Percentiles rank a stretch among this genome's conserved stretches.
Evolutionary conservation across 2,113 vertebrate genomes (phyloP).

Genomic region (Nicator chloris): DNA sequence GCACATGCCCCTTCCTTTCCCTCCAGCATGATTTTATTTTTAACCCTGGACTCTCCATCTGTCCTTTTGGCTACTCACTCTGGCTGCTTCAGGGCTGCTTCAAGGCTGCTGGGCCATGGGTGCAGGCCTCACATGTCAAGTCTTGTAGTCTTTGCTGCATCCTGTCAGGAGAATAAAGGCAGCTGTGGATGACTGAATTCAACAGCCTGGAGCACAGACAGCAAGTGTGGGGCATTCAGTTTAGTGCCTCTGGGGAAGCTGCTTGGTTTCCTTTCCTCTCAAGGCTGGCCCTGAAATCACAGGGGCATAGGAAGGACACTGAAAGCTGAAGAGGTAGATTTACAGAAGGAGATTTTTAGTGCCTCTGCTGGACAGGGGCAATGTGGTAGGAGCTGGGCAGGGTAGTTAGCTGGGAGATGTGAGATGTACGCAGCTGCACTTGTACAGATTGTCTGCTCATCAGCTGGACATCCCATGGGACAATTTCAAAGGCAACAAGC

Average conservation of each 20-base stretch:
- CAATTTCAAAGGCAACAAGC: background rate
- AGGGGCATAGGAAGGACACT: background rate
- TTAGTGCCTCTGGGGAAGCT: constrained; percentile 15
- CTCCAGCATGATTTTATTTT: constrained; percentile 47
- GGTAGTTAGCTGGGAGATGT: background rate
- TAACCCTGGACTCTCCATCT: constrained; percentile 45
- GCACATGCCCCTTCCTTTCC: constrained; percentile 24
- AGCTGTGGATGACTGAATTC: background rate
- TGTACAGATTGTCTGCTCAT: background rate
- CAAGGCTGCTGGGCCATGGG: constrained; percentile 21
- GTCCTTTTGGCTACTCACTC: constrained; percentile 56
- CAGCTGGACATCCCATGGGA: background rate
- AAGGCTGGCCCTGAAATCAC: background rate
- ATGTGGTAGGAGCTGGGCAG: background rate
- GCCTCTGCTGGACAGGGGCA: background rate
- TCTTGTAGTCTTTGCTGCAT: constrained; percentile 21
- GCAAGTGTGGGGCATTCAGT: background rate
- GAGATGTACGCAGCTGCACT: background rate
- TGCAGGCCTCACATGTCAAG: constrained; percentile 7
- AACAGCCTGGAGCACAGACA: background rate
- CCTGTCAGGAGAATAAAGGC: background rate
- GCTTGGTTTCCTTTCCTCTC: background rate
- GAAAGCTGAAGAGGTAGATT: background rate
- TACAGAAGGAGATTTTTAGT: background rate
- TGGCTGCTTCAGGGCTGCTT: constrained; percentile 56